phyloP scores from a whole-genome alignment of 2,888 invertebrate genomes.

The Sarcophaga subvicina region DNA sequence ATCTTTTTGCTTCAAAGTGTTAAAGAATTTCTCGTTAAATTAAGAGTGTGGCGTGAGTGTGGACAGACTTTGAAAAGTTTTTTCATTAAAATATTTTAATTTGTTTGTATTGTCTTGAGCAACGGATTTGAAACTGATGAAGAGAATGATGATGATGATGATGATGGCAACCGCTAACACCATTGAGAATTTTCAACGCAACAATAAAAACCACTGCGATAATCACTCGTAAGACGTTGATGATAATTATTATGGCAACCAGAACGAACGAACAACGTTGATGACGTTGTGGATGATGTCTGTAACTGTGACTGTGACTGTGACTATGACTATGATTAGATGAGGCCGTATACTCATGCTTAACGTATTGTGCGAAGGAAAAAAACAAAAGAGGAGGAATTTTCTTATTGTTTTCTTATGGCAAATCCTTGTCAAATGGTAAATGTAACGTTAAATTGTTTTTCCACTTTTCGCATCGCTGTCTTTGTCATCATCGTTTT shows the following conservation, averaged over 20 bases:
- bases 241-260: background rate
- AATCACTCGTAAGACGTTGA: slow-evolving; percentile 29
- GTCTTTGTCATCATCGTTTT: slow-evolving; percentile 47
- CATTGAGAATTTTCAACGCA: slow-evolving; percentile 20
- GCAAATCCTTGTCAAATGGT: slow-evolving; percentile 62
- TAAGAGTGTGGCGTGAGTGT: slow-evolving; percentile 40
- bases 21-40: slow-evolving; percentile 55
- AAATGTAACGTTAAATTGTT: slow-evolving; percentile 70
- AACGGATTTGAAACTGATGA: slow-evolving; percentile 61
- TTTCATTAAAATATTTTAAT: slow-evolving; percentile 74
- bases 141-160: slow-evolving; percentile 25
- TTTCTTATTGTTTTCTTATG: slow-evolving; percentile 65
- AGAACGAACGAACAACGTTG: background rate
- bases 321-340: slow-evolving; percentile 56
- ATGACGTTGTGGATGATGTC: slow-evolving; percentile 5
- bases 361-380: slow-evolving; percentile 19
- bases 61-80: slow-evolving; percentile 67
- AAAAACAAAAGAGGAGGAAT: slow-evolving; percentile 47
- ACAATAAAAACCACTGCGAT: slow-evolving; percentile 9
- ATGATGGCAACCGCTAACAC: slow-evolving; percentile 52
- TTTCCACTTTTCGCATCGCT: slow-evolving; percentile 44
- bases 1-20: background rate
- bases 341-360: slow-evolving; percentile 17
- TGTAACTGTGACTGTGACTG: slow-evolving; percentile 6
- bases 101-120: slow-evolving; percentile 68